These are phyloP conservation scores for Amiota communis DNA, from an alignment of 2,888 invertebrate species.

Conservation along the genomic window DNA sequence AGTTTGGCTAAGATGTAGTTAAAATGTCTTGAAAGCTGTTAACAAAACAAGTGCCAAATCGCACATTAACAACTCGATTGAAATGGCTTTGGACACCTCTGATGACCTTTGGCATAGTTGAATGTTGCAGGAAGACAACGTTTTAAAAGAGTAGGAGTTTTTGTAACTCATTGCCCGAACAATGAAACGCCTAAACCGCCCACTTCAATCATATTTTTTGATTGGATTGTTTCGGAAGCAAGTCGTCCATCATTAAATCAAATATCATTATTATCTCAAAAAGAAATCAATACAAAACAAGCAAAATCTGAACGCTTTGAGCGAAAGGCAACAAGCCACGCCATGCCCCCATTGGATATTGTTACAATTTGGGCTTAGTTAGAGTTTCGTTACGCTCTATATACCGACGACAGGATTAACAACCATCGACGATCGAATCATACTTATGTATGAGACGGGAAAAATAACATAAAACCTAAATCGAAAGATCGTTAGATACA, in stretches of 20 bases:
- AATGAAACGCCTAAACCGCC: conserved; percentile 43
- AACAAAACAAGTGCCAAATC: conserved; percentile 25
- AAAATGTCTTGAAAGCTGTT: conserved; percentile 34
- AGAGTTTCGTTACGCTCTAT: conserved; percentile 23
- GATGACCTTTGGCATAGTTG: conserved; percentile 59
- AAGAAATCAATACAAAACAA: conserved; percentile 15
- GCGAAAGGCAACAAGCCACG: conserved; percentile 17
- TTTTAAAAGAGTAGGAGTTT: conserved; percentile 35
- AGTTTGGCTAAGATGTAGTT: not conserved
- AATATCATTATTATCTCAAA: conserved; percentile 65
- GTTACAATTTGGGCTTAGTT: not conserved
- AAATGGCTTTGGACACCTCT: conserved; percentile 34
- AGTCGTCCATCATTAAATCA: conserved; percentile 63
- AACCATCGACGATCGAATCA: too few relatives aligned
- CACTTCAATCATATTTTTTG: conserved; percentile 67
- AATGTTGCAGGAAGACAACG: conserved; percentile 50
- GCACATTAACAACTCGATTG: conserved; percentile 42
- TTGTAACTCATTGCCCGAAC: not conserved
- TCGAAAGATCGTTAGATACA: conserved; percentile 33
- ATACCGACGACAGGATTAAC: not conserved
- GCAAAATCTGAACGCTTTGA: conserved; percentile 5
- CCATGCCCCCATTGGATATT: not conserved
- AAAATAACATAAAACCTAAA: conserved; percentile 28
- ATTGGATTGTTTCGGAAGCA: conserved; percentile 67
- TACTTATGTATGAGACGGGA: not conserved